Evolutionary conservation across 1,140 invertebrate genomes (phyloP), one percentile per base, ranked within the genome.

Genomic region (Stegodyphus dumicola): DNA sequence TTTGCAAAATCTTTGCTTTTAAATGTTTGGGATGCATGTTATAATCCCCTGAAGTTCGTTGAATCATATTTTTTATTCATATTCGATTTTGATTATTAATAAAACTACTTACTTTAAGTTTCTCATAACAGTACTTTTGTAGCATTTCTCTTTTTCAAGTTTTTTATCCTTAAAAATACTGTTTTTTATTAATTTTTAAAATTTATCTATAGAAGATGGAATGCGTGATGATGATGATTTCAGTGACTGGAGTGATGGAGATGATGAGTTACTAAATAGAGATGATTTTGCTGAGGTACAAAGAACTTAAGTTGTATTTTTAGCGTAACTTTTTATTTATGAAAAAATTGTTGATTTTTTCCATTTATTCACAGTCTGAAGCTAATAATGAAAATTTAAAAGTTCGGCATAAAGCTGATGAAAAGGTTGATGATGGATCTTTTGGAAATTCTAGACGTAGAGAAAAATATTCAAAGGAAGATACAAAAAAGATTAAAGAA

Each of bases 221-320:
- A 17, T 60, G n/a, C 65, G 56, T 56, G 80, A 56, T 48, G 86
- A 76, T 6, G 77, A 83, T 84, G 85, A 81, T 18, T 87, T 88
- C 56, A 88, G 88, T 83, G 88, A 88, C 69, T 88, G 87, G 87
- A 88, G 88, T 86, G 88, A 88, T 79, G 87, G 79, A 54, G 77
- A 77, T 53, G 78, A 84, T 77, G 87, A 88, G n/a, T 70, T 88
- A 60, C 71, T 88, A 66, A 88, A 84, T 56, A 83, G 77, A 53
- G 87, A 81, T 17, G 74, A 85, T 60, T 85, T 77, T 78, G 56
- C 53, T 15, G 84, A 85, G 56, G 56, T 60, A 60, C 9, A 10
- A 60, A 60, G 56, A 2, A 9, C 54, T 60, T 10, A 60, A 60
- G 5, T 60, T 9, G 56, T 60, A 15, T 9, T 10, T 56, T 60